Evolutionary conservation across 2,113 vertebrate genomes (phyloP), one percentile per base, ranked within the genome.

Genomic region (Chaetops frenatus): DNA sequence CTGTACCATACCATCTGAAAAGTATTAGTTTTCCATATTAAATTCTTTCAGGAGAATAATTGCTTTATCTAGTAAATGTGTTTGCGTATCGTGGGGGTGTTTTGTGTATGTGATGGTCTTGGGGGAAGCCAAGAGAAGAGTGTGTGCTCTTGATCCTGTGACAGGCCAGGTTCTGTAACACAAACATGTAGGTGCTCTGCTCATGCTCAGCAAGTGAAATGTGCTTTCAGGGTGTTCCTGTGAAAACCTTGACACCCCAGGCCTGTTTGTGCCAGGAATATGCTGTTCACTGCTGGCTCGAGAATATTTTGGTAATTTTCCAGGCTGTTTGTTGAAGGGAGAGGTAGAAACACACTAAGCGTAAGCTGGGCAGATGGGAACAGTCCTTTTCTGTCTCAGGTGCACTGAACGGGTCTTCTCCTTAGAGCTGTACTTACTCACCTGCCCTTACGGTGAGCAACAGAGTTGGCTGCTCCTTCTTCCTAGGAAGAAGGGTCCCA

Each of bases 31-130:
- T 60, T 42, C 47, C 6, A 1, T 24, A 35, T 4, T 8, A 45
- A 82, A 53, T 73, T 4, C 15, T 11, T 38, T 56, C 7, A 44
- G 19, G 42, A 15, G 45, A 60, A 33, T 47, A 51, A 23, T 23
- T 50, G 25, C 24, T 31, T 42, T 35, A 23, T 40, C 35, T 17
- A 6, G 27, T 50, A 29, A 29, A 36, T 12, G 16, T 1, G 3
- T 3, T 18, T 65, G 40, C 11, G 4, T 7, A 5, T 33, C 15
- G 16, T 3, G 57, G 22, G 6, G 2, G 2, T 0, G 2, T 6
- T 7, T 14, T 33, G 15, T 64, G 27, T 42, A 27, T 64, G 9
- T 35, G 25, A 21, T 16, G 10, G 18, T n/a, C 36, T n/a, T 45
- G 15, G 20, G 24, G 42, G 7, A 61, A 65, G 35, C 38, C 53